Evolutionary conservation across 2,888 invertebrate genomes (phyloP).

Genomic region (Idaea straminata): DNA sequence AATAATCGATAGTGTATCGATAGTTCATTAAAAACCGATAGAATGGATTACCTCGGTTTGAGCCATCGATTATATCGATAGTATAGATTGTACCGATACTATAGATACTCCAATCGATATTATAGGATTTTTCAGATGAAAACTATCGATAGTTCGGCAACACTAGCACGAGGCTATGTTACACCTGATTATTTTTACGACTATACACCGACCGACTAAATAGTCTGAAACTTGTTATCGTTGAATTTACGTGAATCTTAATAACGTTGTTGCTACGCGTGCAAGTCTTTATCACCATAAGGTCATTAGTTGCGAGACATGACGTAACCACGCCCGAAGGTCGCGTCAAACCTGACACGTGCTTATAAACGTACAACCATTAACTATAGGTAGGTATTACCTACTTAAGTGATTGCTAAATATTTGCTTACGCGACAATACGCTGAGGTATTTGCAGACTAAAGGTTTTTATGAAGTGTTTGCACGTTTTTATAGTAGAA

Average conservation of each 20-base stretch:
- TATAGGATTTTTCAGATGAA: neutral
- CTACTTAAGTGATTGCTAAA: neutral
- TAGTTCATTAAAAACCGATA: too few species aligned
- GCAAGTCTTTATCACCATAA: constrained; percentile 15
- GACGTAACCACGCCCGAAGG: constrained; percentile 17
- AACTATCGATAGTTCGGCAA: constrained; percentile 3
- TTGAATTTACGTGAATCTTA: neutral
- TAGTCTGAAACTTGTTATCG: neutral
- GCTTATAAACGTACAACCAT: neutral
- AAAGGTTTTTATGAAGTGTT: neutral
- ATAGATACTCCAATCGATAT: too few species aligned
- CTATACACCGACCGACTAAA: constrained; percentile 1
- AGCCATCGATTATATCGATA: too few species aligned
- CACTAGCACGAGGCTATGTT: neutral
- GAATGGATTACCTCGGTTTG: too few species aligned
- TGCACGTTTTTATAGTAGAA: neutral
- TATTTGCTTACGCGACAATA: constrained; percentile 2
- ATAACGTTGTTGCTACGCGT: constrained; percentile 3
- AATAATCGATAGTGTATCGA: too few species aligned
- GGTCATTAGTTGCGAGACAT: constrained; percentile 20
- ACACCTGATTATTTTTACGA: constrained; percentile 6
- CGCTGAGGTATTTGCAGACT: neutral
- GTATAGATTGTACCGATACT: too few species aligned
- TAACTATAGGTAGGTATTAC: neutral
- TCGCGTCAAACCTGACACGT: constrained; percentile 15